Conservation (phyloP, 2,888 invertebrate genomes). For the Lasioglossum zephyrum region DNA sequence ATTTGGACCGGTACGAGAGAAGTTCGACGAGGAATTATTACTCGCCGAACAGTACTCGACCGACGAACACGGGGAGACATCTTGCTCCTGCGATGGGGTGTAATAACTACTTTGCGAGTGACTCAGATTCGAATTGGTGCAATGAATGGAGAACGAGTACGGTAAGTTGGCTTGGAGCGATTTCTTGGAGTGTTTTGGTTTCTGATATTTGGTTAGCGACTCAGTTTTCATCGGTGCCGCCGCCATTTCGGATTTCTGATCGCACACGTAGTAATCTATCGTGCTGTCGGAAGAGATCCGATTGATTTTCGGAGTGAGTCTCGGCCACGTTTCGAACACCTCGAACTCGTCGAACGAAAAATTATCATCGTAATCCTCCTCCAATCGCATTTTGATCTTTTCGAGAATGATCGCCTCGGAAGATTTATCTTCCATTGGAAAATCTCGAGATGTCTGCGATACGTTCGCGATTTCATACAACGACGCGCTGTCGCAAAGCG, state of each 20-base stretch:
- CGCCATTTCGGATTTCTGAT: neutral
- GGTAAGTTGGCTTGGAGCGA: neutral
- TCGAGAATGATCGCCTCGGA: constrained; percentile 42
- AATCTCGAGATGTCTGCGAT: neutral
- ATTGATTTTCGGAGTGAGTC: too few species aligned
- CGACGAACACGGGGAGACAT: constrained; percentile 20
- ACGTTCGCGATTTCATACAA: neutral
- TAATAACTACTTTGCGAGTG: constrained; percentile 6
- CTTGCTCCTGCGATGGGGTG: neutral
- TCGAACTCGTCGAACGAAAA: constrained; percentile 28
- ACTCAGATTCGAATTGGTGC: neutral
- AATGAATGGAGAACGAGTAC: neutral
- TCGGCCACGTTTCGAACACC: neutral
- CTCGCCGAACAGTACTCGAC: constrained; percentile 12
- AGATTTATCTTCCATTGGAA: constrained; percentile 17
- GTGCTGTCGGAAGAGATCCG: neutral
- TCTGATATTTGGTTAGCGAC: neutral
- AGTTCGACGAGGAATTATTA: neutral
- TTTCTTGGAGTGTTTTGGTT: neutral
- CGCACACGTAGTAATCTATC: neutral
- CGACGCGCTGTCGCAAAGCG: neutral
- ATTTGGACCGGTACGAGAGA: neutral
- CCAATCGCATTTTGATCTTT: constrained; percentile 40
- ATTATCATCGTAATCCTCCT: constrained; percentile 43
- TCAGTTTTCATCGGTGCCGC: neutral